Conservation (phyloP, 1,140 invertebrate genomes). For the roundworm (Caenorhabditis elegans) region WBcel235 BX284604.4:5267001-5267500, state of each 20-base stretch:
- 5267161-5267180: not conserved
- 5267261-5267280: not conserved
- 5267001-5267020: not conserved
- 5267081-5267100: not conserved
- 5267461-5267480: not conserved
- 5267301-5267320: slow-evolving; percentile 12
- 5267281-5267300: not conserved
- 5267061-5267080: not conserved
- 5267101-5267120: not conserved
- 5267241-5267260: not conserved
- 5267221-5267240: not conserved
- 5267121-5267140: not conserved
- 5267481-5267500: not conserved
- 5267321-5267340: slow-evolving; percentile 13
- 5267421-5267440: not conserved
- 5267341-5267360: slow-evolving; percentile 16
- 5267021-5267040: too few relatives aligned
- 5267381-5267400: slow-evolving; percentile 15
- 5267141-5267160: not conserved
- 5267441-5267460: not conserved
- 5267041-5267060: not conserved
- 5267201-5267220: not conserved
- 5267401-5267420: slow-evolving; percentile 19
- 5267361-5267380: slow-evolving; percentile 20
- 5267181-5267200: not conserved